Conservation (phyloP, 1,140 invertebrate species). For the Oreohelix idahoensis region DNA sequence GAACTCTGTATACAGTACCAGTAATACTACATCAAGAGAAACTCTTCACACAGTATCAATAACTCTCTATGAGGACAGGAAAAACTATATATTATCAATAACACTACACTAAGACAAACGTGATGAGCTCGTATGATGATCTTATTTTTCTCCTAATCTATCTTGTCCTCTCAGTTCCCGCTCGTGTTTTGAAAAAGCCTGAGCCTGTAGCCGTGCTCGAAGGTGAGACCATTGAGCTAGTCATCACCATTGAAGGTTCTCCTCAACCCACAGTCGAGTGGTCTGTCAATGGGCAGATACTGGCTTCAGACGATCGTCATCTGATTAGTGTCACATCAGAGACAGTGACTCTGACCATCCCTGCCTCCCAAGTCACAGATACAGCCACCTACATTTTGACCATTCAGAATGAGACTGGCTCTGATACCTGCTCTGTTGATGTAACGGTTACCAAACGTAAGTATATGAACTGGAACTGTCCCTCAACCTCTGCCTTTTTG, state of each 20-base stretch:
- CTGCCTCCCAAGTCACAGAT: slow-evolving; percentile 52
- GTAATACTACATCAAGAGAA: no score
- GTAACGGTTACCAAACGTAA: slow-evolving; percentile 44
- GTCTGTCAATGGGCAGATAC: slow-evolving; percentile 45
- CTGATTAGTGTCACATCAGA: slow-evolving; percentile 42
- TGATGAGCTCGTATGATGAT: background rate
- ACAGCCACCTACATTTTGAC: slow-evolving; percentile 80
- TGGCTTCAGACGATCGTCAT: slow-evolving; percentile 79
- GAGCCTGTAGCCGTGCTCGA: slow-evolving; percentile 73
- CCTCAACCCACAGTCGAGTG: slow-evolving; percentile 59
- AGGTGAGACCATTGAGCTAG: slow-evolving; percentile 69
- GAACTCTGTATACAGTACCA: no score
- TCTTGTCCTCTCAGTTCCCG: slow-evolving; percentile 45
- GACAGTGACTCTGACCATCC: slow-evolving; percentile 67
- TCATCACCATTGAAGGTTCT: slow-evolving; percentile 59
- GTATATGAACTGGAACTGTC: no score
- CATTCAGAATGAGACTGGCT: slow-evolving; percentile 89
- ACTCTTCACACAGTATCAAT: no score
- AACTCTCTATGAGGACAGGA: no score
- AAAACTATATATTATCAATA: no score
- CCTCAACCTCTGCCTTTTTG: no score
- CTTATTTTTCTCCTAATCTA: background rate
- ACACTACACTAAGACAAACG: no score
- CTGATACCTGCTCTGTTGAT: slow-evolving; percentile 41
- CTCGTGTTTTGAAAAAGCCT: slow-evolving; percentile 45